These are phyloP conservation scores for Zapus hudsonius DNA, from an alignment of 2,113 vertebrate species.

Conservation along the genomic window DNA sequence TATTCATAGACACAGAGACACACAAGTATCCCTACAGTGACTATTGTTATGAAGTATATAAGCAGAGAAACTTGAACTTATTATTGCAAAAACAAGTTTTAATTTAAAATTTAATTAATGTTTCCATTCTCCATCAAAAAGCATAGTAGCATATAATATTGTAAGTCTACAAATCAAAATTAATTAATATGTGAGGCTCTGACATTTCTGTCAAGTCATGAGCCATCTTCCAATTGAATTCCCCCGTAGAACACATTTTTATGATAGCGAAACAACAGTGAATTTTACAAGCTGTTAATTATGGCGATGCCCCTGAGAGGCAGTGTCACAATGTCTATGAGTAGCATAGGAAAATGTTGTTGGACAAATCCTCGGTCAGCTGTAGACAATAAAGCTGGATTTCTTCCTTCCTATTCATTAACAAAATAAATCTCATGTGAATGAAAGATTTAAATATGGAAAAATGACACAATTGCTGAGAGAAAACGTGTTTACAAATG, in stretches of 20 bases:
- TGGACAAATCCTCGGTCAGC: neutral
- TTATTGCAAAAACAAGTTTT: too few species aligned
- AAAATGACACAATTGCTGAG: neutral
- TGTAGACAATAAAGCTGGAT: neutral
- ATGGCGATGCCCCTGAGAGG: neutral
- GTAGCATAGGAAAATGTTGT: neutral
- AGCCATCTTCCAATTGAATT: neutral
- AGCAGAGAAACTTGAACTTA: neutral
- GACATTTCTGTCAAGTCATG: neutral
- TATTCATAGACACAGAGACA: neutral
- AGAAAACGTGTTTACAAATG: neutral
- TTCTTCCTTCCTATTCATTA: neutral
- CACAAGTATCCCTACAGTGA: accelerated
- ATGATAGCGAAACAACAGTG: neutral
- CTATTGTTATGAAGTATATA: neutral
- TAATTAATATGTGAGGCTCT: neutral
- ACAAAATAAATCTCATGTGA: neutral
- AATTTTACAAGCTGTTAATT: neutral
- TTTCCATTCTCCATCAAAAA: too few species aligned
- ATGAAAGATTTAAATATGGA: neutral
- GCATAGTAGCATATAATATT: neutral
- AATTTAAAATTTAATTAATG: too few species aligned
- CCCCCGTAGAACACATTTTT: neutral
- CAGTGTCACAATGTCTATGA: neutral
- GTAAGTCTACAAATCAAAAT: neutral